Evolutionary conservation across 1,140 invertebrate species (phyloP), one percentile per base, ranked within the genome.

Genomic region (Drosophila auraria): DNA sequence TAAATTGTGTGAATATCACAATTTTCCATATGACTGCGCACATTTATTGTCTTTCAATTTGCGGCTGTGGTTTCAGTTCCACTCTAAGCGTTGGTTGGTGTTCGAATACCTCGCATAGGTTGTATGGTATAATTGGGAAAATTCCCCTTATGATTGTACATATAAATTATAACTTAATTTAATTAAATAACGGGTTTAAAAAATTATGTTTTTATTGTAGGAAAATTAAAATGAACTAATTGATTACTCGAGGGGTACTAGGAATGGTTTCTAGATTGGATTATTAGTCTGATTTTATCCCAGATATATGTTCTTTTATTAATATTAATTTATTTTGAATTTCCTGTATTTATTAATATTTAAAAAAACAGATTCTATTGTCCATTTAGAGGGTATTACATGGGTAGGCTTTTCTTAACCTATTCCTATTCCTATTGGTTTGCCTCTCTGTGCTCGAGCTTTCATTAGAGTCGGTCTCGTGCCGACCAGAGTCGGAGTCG

Each of bases 1-100:
- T 92, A 92, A 92, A 92, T 92, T 92, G 91, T 91, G 91, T 92
- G 91, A 92, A 92, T 92, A 92, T 92, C 82, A 92, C 91, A 92
- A 92, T 92, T 92, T 92, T 92, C 91, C 91, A 91, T 92, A 84
- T 91, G 90, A 92, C 86, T 92, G 90, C 82, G 78, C 78, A 74
- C 86, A 92, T 92, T 92, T 92, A 91, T 91, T 91, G 90, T 91
- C 90, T 91, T 92, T 91, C 90, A 90, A 91, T 91, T 91, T 91
- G 90, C 87, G 86, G 86, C 82, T 77, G 70, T 82, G 78, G 70
- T 73, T 71, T 75, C 64, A 62, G 50, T 58, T 45, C 45, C 27
- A 45, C 42, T 54, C 40, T 51, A 53, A 36, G 51, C 57, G 38
- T 12, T 33, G 9, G 38, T 12, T 33, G 9, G n/a, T 54, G 14